A percentile compares a stretch with the other conserved stretches of the same genome.
Evolutionary conservation across 2,113 vertebrate species (phyloP).

Genomic region (Zapornia atra): DNA sequence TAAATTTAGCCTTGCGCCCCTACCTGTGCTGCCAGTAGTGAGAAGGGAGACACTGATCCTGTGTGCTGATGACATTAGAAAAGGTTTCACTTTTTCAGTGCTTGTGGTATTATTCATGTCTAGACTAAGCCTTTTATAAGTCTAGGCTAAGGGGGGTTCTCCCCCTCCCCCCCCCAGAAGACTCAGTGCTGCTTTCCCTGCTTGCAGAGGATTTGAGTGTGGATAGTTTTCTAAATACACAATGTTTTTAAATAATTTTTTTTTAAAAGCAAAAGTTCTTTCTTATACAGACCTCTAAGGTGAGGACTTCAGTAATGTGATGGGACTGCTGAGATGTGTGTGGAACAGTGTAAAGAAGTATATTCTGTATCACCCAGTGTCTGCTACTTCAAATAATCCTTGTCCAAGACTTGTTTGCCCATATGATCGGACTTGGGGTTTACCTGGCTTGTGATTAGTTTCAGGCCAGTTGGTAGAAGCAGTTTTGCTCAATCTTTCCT

Average conservation of each 20-base stretch:
- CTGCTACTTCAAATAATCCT: neutral
- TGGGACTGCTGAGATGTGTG: neutral
- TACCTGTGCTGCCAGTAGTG: neutral
- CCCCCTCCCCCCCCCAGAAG: neutral
- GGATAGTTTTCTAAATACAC: neutral
- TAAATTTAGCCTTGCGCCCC: neutral
- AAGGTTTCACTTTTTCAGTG: neutral
- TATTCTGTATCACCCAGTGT: accelerated
- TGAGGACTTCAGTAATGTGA: neutral
- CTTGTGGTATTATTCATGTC: neutral
- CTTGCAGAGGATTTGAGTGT: neutral
- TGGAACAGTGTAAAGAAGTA: neutral
- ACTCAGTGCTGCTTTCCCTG: neutral
- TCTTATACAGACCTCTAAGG: neutral
- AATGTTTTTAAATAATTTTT: neutral
- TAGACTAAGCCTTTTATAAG: neutral
- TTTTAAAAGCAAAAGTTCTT: neutral
- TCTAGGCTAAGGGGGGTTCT: neutral
- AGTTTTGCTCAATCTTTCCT: accelerated
- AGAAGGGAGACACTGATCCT: neutral
- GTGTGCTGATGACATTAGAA: neutral
- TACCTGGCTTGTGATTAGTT: neutral
- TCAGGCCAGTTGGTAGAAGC: neutral
- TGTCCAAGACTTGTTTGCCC: neutral
- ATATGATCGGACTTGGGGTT: neutral